Percentiles rank a stretch among this genome's conserved stretches.
Evolutionary conservation across 2,888 invertebrate genomes (phyloP).

Genomic region (Lutraria lutraria): DNA sequence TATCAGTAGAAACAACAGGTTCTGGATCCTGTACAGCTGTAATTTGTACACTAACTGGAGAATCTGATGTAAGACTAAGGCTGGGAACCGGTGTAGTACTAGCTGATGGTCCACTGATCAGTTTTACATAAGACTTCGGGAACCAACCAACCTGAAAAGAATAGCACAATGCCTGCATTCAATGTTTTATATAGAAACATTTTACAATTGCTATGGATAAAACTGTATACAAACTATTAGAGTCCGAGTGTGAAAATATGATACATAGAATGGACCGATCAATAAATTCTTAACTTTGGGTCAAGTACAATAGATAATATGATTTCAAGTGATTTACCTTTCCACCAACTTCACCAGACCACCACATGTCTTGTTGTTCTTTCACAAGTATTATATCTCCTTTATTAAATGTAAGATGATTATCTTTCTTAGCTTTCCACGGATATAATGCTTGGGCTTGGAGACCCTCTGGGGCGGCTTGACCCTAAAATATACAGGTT

Average conservation of each 20-base stretch:
- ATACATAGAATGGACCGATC: no score
- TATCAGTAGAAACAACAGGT: constrained; percentile 12
- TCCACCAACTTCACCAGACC: constrained; percentile 89
- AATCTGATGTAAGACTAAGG: constrained; percentile 28
- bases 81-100: constrained; percentile 36
- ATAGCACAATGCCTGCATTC: neutral
- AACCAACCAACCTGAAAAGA: constrained; percentile 89
- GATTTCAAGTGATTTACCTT: constrained; percentile 80
- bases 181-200: no score
- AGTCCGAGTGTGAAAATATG: no score
- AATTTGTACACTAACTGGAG: constrained; percentile 42
- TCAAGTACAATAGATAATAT: neutral
- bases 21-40: neutral
- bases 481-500: constrained; percentile 73
- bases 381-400: constrained; percentile 89
- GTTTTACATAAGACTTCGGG: constrained; percentile 89
- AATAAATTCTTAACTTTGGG: no score
- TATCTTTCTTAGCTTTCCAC: constrained; percentile 89
- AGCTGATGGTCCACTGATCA: constrained; percentile 81
- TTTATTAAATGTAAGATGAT: constrained; percentile 89
- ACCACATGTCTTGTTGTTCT: constrained; percentile 90
- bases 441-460: constrained; percentile 89
- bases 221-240: no score
- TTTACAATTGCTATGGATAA: no score
- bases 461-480: constrained; percentile 86